Evolutionary conservation across 2,888 invertebrate species (phyloP).

Genomic region (Andrena flavipes): DNA sequence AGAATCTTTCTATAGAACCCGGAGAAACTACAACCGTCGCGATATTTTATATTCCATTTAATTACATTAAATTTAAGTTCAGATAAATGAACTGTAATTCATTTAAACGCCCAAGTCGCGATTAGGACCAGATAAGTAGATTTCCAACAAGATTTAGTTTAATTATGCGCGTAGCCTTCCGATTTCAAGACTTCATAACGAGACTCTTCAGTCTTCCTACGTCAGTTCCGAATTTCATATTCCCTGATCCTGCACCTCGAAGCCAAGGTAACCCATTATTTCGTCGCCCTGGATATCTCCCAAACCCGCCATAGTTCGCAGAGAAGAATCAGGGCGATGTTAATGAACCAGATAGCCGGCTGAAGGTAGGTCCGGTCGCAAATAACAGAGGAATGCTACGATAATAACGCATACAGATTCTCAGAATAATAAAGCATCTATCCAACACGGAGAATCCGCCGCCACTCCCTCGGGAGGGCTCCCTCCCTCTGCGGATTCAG

Average conservation of each 20-base stretch:
- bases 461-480: constrained; percentile 48
- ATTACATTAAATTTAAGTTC: too few species aligned
- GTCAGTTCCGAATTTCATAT: too few species aligned
- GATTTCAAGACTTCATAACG: neutral
- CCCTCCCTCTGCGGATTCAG: constrained; percentile 60
- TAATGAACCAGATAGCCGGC: constrained; percentile 51
- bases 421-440: constrained; percentile 66
- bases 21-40: too few species aligned
- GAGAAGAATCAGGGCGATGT: constrained; percentile 46
- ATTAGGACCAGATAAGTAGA: too few species aligned
- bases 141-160: neutral
- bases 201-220: too few species aligned
- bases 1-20: too few species aligned
- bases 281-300: neutral
- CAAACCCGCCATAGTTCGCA: constrained; percentile 12
- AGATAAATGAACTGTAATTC: too few species aligned
- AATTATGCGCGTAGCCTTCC: neutral
- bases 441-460: constrained; percentile 36
- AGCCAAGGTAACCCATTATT: constrained; percentile 17
- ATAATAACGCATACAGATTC: constrained; percentile 48
- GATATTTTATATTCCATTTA: too few species aligned
- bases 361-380: constrained; percentile 22
- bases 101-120: too few species aligned
- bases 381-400: constrained; percentile 55
- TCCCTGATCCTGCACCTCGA: neutral